A percentile compares a stretch with the other conserved stretches of the same genome.
phyloP scores from a whole-genome alignment of 37 sponge, comb jelly and placozoan species.

The Oopsacas minuta region DNA sequence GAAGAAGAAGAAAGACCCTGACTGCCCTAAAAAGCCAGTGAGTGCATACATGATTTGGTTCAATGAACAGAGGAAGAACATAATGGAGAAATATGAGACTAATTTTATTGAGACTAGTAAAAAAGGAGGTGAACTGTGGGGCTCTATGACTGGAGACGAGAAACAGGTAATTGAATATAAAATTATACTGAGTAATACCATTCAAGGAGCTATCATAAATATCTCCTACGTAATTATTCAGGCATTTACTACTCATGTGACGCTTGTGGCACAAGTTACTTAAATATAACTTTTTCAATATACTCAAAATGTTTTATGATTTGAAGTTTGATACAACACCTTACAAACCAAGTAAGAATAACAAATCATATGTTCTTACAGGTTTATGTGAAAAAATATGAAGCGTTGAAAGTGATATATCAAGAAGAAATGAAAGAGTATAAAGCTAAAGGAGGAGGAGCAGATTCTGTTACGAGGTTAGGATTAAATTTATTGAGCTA shows the following conservation, averaged over 20 bases:
- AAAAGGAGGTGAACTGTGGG: conserved; percentile 81
- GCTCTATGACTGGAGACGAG: conserved; percentile 31
- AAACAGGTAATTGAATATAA: conserved; percentile 30
- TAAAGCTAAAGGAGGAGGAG: background rate
- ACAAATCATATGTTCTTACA: background rate
- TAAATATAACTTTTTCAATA: no score
- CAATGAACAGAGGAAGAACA: conserved; percentile 35
- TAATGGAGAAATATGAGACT: conserved; percentile 58
- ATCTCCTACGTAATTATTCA: no score
- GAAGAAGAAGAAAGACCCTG: conserved; percentile 59
- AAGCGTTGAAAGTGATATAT: background rate
- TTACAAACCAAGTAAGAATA: no score
- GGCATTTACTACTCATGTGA: no score
- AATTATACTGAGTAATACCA: background rate
- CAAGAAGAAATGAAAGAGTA: background rate
- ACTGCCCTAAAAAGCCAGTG: conserved; percentile 76
- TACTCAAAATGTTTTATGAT: no score
- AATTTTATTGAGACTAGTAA: conserved; percentile 56
- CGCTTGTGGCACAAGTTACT: no score
- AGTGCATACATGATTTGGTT: conserved; percentile 87
- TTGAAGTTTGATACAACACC: no score
- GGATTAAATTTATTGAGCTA: no score
- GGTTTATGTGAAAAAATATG: background rate
- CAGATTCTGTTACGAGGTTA: background rate
- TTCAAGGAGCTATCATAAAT: background rate